Base-by-base conservation (phyloP, 1,140 invertebrate genomes). In the Drosophila grimshawi region DNA sequence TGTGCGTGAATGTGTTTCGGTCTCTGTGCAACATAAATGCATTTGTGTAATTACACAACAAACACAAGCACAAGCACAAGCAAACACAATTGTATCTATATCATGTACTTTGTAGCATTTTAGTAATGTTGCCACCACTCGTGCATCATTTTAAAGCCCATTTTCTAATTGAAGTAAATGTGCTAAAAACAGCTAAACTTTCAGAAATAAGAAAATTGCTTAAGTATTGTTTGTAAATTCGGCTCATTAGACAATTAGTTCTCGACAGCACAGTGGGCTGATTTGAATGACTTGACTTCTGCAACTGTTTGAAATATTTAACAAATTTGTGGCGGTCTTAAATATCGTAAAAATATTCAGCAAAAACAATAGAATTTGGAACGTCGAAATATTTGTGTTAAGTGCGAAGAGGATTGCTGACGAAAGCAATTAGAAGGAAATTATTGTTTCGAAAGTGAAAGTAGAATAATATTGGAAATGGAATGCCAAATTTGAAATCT, bases 31-130 rank as follows among this genome's bases (percentile, higher is more conserved):
- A 75, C 81, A 86, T 86, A 85, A 85, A 80, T 86, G 81, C 81
- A 86, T 85, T 86, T 85, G 81, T 86, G 74, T 85, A 86, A 86
- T 85, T 85, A 86, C 81, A 80, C 77, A 80, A 78, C 77, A 74
- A 66, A 39, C 46, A 46, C 39, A 41, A 41, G 39, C 39, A 41
- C 10, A 41, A 6, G 3, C 3, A 37, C 35, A 52, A 29, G 10
- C 64, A 78, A 52, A 67, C 45, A 81, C 73, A 80, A 67, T 64
- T 65, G 79, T 78, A 81, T 78, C 79, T 64, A 77, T 64, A 64
- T 56, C 60, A 65, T 71, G 52, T 57, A 64, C 60, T 57, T 71
- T 64, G 60, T 64, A 57, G 61, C 61, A 48, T 71, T 71, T 64
- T 41, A 46, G 61, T 60, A 51, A 30, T 41, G 67, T 32, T 55